phyloP scores from a whole-genome alignment of 2,797 vertebrate genomes.

The Dryobates pubescens region DNA sequence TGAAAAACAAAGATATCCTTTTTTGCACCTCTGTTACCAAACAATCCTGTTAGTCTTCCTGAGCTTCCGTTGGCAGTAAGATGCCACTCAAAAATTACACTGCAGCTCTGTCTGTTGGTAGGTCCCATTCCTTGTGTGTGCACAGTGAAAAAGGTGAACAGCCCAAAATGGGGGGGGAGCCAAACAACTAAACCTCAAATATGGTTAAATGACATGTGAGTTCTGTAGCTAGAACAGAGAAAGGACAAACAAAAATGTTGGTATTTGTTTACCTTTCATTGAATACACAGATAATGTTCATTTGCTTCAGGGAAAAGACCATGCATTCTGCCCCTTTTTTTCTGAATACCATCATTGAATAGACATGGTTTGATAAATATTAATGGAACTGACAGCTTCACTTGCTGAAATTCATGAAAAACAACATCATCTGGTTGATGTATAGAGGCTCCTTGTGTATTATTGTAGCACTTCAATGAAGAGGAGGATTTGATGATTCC shows the following conservation, averaged over 20 bases:
- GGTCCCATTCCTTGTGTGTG: not conserved
- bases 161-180: not conserved
- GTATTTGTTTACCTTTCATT: not conserved
- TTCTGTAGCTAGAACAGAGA: not conserved
- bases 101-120: not conserved
- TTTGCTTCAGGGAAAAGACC: not conserved
- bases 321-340: not conserved
- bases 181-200: not conserved
- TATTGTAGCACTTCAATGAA: not conserved
- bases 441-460: not conserved
- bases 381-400: not conserved
- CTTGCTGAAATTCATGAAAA: not conserved
- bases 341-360: not conserved
- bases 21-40: not conserved
- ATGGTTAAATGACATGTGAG: fast-evolving
- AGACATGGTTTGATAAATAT: not conserved
- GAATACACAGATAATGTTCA: not conserved
- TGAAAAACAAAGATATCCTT: not conserved
- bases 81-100: not conserved
- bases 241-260: not conserved
- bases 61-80: not conserved
- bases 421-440: not conserved
- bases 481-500: not conserved
- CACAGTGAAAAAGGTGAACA: not conserved
- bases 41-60: not conserved